Base-by-base conservation (phyloP, 2,888 invertebrate genomes). In the Nipponacmea schrenckii region DNA sequence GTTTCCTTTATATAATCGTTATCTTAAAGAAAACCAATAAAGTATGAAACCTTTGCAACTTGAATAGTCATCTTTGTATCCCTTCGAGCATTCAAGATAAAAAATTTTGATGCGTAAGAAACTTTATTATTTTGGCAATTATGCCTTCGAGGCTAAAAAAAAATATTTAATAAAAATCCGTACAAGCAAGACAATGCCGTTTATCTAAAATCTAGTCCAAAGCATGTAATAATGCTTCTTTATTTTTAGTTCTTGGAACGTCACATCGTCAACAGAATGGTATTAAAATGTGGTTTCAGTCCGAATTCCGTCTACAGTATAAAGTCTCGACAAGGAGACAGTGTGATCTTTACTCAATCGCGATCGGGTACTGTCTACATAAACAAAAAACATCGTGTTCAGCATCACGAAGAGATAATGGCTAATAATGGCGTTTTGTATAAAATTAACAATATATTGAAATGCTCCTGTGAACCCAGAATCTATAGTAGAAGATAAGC, bases 241-340 rank as follows among this genome's bases (percentile, higher is more conserved):
- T 69, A 27, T 24, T 75, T 79, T 10, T 80, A 90, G 90, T 85
- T 89, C 17, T 84, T 91, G 15, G 86, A 87, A 72, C 89, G 90
- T 73, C 91, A 91, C 79, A 84, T 91, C 12, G 85, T 89, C 20
- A 74, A 78, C 48, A 71, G 79, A 10, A 71, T 80, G 72, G 66
- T 84, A 0, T 74, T 80, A 14, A 72, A 75, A 24, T 77, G 81
- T 48, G 69, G 76, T 10, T 70, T 84, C 2, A 67, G 77, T 4
- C 72, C 74, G 0, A 68, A 70, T 4, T 78, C 81, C 1, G 67
- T 80, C 1, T 76, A 83, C 62, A 73, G 72, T 27, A 73, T 82
- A 17, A 45, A 69, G 1, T 79, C 84, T 1, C 31, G 75, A 12
- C 83, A 84, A 50, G 74, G 74, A 0, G 81, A 83, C 66, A 65